Evolutionary conservation across 2,797 vertebrate species (phyloP).

Genomic region (Rhadinocentrus ornatus): DNA sequence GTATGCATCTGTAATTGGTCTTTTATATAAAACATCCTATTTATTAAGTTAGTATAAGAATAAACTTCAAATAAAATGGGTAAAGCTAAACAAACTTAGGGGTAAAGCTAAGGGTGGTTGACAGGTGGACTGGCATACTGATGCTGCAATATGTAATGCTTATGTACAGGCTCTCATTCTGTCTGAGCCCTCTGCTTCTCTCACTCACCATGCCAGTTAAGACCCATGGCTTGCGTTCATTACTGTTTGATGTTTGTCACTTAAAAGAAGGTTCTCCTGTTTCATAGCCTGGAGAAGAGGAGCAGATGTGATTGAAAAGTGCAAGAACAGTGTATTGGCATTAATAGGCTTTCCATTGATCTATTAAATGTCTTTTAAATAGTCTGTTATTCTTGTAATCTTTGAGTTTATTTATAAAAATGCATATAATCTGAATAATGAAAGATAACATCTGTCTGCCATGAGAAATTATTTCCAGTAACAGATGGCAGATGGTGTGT

Average conservation of each 20-base stretch:
- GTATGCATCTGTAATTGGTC: not conserved
- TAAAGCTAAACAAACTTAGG: too few relatives aligned
- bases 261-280: slow-evolving; percentile 56
- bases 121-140: slow-evolving; percentile 49
- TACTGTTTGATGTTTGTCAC: slow-evolving; percentile 75
- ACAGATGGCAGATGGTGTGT: not conserved
- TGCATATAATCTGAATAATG: not conserved
- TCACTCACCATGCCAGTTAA: slow-evolving; percentile 41
- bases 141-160: slow-evolving; percentile 32
- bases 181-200: slow-evolving; percentile 40
- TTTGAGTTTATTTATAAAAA: not conserved
- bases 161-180: slow-evolving; percentile 40
- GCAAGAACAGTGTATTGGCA: slow-evolving; percentile 17
- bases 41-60: not conserved
- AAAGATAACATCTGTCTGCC: not conserved
- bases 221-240: slow-evolving; percentile 68
- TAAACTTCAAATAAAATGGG: not conserved
- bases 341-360: slow-evolving; percentile 31
- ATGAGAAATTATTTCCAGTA: not conserved
- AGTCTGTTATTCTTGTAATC: not conserved
- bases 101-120: not conserved
- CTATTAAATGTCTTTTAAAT: slow-evolving; percentile 9
- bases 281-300: slow-evolving; percentile 40
- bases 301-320: slow-evolving; percentile 64
- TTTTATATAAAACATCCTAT: not conserved